phyloP scores from a whole-genome alignment of 1,140 invertebrate genomes.

The Drosophila orosa region DNA sequence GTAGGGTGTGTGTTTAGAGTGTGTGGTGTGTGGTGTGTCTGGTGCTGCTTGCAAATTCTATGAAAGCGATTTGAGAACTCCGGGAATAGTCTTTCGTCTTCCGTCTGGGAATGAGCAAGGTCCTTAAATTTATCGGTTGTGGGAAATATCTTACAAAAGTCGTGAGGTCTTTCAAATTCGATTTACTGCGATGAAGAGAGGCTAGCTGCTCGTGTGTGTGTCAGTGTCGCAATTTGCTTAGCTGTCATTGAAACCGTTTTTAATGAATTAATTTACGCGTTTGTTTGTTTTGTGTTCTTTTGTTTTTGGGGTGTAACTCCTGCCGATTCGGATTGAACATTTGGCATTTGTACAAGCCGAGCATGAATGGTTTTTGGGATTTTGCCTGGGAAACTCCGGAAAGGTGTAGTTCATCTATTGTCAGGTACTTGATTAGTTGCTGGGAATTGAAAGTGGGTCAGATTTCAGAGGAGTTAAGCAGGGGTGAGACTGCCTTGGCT shows the following conservation, averaged over 20 bases:
- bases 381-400: slow-evolving; percentile 20
- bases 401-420: slow-evolving; percentile 69
- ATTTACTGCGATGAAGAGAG: slow-evolving; percentile 40
- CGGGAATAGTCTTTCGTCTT: background rate
- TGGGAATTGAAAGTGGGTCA: slow-evolving; percentile 26
- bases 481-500: background rate
- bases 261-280: slow-evolving; percentile 41
- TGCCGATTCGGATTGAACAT: slow-evolving; percentile 23
- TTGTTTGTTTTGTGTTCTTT: slow-evolving; percentile 10
- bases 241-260: slow-evolving; percentile 74
- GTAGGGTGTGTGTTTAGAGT: slow-evolving; percentile 3
- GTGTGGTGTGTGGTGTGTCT: slow-evolving; percentile 21
- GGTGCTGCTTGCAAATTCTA: slow-evolving; percentile 42
- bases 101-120: background rate
- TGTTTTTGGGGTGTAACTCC: slow-evolving; percentile 18
- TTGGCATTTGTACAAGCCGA: slow-evolving; percentile 53
- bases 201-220: slow-evolving; percentile 30
- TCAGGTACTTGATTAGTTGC: slow-evolving; percentile 82
- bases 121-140: slow-evolving; percentile 20
- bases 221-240: slow-evolving; percentile 44
- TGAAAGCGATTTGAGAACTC: slow-evolving; percentile 13
- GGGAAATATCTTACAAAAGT: slow-evolving; percentile 75
- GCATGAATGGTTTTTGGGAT: slow-evolving; percentile 6
- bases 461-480: slow-evolving; percentile 8
- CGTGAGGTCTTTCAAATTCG: slow-evolving; percentile 50